Evolutionary conservation across 2,888 invertebrate genomes (phyloP), one percentile per base, ranked within the genome.

Genomic region (Ichneumon xanthorius): DNA sequence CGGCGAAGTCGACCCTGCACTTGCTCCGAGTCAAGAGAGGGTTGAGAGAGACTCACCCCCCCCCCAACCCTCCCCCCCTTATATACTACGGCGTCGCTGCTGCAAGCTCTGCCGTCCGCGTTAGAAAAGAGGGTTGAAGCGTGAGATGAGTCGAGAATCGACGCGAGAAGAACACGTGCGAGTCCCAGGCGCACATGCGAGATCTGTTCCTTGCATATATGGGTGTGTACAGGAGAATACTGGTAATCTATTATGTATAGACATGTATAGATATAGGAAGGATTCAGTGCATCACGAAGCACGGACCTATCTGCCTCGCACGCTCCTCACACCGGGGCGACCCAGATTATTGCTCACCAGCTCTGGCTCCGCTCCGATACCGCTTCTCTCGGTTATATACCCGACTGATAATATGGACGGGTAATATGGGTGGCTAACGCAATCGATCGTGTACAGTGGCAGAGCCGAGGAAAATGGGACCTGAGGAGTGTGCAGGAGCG

Each of bases 381-480:
- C 61, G 76, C 58, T 70, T 79, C 71, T 22, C 70, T 22, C 70
- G 75, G 70, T 85, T 80, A 58, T 71, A 55, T 67, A 85, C 73
- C 53, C 53, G 70, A 65, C 76, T 76, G 65, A 76, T 67, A 76
- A 76, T 76, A 76, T 67, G 65, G 71, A 82, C 82, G 71, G 80
- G 76, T 65, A 85, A 82, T 71, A 67, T 71, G 70, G 33, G 71
- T 40, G 22, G 77, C 72, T 71, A 76, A 77, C 80, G 67, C 80
- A 75, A 85, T 85, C 79, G 85, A 85, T 85, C 82, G 75, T 78
- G 55, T 65, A 72, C 65, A 72, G 72, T 50, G 45, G 77, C 55
- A 48, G 22, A n/a, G 45, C 40, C 26, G 65, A 50, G 50, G 22
- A 63, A 33, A 55, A 65, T 55, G 6, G 9, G 14, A 55, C 11